Evolutionary conservation across 1,140 invertebrate genomes (phyloP).

Genomic region (Drosophila sp.): DNA sequence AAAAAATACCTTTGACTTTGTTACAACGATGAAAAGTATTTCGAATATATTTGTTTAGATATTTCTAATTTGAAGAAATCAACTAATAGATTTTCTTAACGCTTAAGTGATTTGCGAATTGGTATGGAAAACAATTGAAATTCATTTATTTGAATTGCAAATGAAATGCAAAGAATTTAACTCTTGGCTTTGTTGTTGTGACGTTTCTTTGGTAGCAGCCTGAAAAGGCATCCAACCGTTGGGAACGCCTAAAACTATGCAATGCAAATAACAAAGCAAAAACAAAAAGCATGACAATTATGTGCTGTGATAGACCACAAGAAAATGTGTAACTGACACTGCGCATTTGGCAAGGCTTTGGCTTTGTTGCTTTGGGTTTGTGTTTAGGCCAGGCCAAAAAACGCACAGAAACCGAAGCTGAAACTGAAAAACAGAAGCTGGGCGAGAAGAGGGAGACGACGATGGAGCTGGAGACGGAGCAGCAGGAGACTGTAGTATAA

Average conservation of each 20-base stretch:
- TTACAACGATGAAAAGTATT: too few species aligned
- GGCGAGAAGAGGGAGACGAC: background rate
- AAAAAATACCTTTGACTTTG: too few species aligned
- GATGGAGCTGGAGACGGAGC: background rate
- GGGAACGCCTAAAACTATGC: slow-evolving; percentile 4
- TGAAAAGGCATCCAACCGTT: slow-evolving; percentile 12
- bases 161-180: background rate
- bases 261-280: background rate
- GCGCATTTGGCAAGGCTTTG: slow-evolving; percentile 15
- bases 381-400: too few species aligned
- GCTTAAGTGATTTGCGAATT: too few species aligned
- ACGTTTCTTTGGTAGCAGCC: slow-evolving; percentile 1
- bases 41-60: too few species aligned
- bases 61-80: too few species aligned
- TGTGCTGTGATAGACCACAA: slow-evolving; percentile 57
- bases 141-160: background rate
- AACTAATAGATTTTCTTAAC: too few species aligned
- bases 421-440: slow-evolving; percentile 3
- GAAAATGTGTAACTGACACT: slow-evolving; percentile 57
- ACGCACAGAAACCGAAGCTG: background rate
- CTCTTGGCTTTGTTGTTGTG: background rate
- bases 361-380: too few species aligned
- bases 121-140: background rate
- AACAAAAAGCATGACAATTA: slow-evolving; percentile 45
- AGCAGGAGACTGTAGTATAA: slow-evolving; percentile 3